These are phyloP conservation scores for Xestia sexstrigata DNA, from an alignment of 2,888 invertebrate species.

Conservation along the genomic window DNA sequence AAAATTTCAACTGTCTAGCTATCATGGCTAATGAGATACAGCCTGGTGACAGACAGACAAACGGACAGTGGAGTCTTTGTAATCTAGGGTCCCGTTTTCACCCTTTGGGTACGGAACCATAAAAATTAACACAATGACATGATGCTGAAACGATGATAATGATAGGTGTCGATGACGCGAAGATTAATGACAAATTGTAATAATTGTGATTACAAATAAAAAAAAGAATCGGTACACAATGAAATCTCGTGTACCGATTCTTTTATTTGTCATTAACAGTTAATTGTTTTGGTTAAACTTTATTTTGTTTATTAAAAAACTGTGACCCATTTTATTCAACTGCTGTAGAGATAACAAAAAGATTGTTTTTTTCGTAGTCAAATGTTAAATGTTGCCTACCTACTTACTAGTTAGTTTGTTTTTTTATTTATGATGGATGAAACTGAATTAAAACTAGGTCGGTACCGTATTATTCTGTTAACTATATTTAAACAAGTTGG, in stretches of 20 bases:
- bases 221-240: too few species aligned
- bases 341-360: constrained; percentile 7
- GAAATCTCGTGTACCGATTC: neutral
- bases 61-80: too few species aligned
- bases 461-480: neutral
- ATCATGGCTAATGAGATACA: too few species aligned
- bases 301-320: constrained; percentile 20
- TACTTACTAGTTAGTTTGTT: neutral
- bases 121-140: neutral
- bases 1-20: too few species aligned
- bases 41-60: too few species aligned
- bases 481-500: neutral
- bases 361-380: neutral
- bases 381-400: neutral
- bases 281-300: neutral
- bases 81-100: too few species aligned
- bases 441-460: neutral
- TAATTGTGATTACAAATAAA: constrained; percentile 8
- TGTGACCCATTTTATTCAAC: constrained; percentile 20
- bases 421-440: too few species aligned
- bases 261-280: neutral
- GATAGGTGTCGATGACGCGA: neutral
- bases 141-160: neutral
- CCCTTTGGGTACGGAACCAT: too few species aligned
- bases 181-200: neutral